Evolutionary conservation across 2,113 vertebrate species (phyloP), one percentile per base, ranked within the genome.

Genomic region (Malurus melanocephalus): DNA sequence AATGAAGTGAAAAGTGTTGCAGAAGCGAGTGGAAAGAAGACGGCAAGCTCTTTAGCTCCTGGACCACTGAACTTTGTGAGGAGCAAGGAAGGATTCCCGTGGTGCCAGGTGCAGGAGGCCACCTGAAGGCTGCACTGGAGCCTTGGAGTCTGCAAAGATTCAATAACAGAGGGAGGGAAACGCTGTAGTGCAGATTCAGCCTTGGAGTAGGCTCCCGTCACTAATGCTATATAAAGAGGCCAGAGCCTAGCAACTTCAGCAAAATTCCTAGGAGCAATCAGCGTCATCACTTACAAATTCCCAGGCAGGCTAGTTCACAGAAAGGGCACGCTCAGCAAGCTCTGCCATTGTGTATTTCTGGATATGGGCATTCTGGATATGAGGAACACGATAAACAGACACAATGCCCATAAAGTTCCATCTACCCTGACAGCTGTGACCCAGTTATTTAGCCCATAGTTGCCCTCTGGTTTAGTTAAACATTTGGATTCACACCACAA

Each of bases 241-340:
- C 68, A 91, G 69, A 81, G 61, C 33, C 66, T 11, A 86, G 85
- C 84, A 92, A 84, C 85, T 87, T 75, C 72, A 91, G 72, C 89
- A 91, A 38, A 86, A 69, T 19, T 95, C 73, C 83, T 84, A 80
- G 66, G 49, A 86, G 80, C 73, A 57, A 71, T 45, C 82, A 67
- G 85, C 9, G 0, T 67, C 91, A 91, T 79, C 13, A 1, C 73
- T 83, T 38, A 33, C 45, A 65, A 81, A 83, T 71, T 89, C 53
- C 80, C 55, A 92, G 85, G 73, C 88, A 91, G 61, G 43, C 57
- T 71, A 57, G 80, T 40, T 93, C 76, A 92, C 51, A 42, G 65
- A 64, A 71, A 92, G 85, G 94, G 60, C 75, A 76, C 0, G 1
- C 55, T 73, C 85, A 77, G 80, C 65, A 69, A 77, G 79, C 87